A percentile compares a stretch with the other conserved stretches of the same genome.
Evolutionary conservation across 1,140 invertebrate species (phyloP).

Genomic region (Drosophila takahashii): DNA sequence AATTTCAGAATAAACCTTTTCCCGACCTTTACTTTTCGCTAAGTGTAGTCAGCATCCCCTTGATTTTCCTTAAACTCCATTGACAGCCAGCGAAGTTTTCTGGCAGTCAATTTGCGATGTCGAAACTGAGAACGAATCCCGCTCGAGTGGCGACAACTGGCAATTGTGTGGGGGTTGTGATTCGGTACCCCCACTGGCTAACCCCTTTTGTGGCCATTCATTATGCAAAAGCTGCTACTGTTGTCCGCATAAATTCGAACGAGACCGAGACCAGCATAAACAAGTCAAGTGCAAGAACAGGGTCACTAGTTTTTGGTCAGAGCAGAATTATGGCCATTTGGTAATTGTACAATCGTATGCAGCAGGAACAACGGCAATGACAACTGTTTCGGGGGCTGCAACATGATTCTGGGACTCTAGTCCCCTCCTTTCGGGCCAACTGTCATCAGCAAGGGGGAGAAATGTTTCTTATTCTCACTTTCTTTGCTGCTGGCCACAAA

Average conservation of each 20-base stretch:
- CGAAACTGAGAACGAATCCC: conserved; percentile 12
- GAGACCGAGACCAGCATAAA: conserved; percentile 50
- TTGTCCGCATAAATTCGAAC: conserved; percentile 47
- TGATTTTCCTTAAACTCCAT: conserved; percentile 20
- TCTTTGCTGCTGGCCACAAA: conserved; percentile 37
- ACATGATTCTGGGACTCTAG: conserved; percentile 14
- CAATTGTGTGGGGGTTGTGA: conserved; percentile 9
- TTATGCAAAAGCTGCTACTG: conserved; percentile 56
- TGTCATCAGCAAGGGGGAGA: conserved; percentile 18
- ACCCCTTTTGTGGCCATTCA: conserved; percentile 42
- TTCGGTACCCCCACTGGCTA: conserved; percentile 8
- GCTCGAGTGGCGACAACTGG: conserved; percentile 38
- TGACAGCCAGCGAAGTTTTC: conserved; percentile 54
- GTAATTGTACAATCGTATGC: conserved; percentile 61
- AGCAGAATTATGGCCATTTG: conserved; percentile 59
- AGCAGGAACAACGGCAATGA: conserved; percentile 32
- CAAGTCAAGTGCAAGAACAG: conserved; percentile 62
- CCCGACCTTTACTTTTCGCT: neutral
- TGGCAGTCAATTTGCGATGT: conserved; percentile 53
- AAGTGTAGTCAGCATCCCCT: conserved; percentile 16
- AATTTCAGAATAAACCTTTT: no score
- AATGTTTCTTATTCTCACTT: conserved; percentile 10
- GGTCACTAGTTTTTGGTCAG: conserved; percentile 42
- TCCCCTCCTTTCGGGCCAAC: conserved; percentile 2
- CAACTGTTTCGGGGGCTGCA: conserved; percentile 35